Base-by-base conservation (phyloP, 2,888 invertebrate species). In the Tubulanus polymorphus region DNA sequence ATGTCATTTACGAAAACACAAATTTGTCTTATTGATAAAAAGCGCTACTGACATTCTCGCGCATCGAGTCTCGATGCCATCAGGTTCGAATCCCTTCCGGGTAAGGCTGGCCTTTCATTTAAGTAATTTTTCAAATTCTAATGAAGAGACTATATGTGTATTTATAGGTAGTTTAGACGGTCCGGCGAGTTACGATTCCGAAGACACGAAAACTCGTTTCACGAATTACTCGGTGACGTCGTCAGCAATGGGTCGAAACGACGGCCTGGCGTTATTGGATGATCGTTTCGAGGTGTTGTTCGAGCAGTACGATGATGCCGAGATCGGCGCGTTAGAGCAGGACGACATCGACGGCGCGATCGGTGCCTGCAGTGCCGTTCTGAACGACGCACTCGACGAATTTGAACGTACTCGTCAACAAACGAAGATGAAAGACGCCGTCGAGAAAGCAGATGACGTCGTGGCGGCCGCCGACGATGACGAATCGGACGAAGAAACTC, bases 221-320 rank as follows among this genome's bases (percentile, higher is more conserved):
- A 93, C 95, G 0, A 88, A 90, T 68, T 95, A 94, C 79, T 94
- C 94, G 0, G 89, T 95, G 88, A 88, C 89, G 0, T 93, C 93
- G 28, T 93, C 93, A 64, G 89, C 93, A 1, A 89, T 95, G 26
- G 81, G 85, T 18, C 84, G 95, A 53, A 93, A 91, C 79, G 85
- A 91, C 52, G 89, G 91, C 8, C 82, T 95, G 0, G 83, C 87
- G 0, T 75, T 91, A 18, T 80, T 95, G 0, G 96, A 96, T 80
- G 87, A 90, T 67, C 83, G 88, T 65, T 96, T 95, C 81, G 95
- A 95, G 80, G 86, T 87, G 85, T 83, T 89, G 78, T 92, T 86
- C 79, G 87, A 87, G 0, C 86, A 85, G 54, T 96, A 94, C 75
- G 91, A 93, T 70, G 93, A 93, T 65, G 87, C 85, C 6, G 91